These are phyloP conservation scores for Cricetomys ansorgei DNA, from an alignment of 2,113 vertebrate species.

Conservation along the genomic window DNA sequence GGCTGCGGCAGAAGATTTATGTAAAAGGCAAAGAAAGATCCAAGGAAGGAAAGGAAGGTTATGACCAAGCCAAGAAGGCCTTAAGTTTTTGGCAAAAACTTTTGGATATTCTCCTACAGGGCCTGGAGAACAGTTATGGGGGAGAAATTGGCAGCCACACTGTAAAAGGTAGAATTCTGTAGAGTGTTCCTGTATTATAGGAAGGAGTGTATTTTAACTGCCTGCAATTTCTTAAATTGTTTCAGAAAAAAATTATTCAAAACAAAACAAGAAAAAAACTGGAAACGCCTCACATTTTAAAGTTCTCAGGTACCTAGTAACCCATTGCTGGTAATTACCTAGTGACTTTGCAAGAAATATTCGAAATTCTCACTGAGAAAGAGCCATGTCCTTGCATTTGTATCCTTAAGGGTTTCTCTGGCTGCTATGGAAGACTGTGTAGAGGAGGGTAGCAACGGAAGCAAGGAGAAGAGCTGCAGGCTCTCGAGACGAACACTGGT, in stretches of 20 bases:
- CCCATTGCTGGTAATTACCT: background rate
- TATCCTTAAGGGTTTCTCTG: background rate
- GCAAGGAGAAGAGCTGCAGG: background rate
- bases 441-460: background rate
- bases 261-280: too few relatives aligned
- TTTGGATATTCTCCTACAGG: background rate
- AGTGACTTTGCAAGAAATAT: background rate
- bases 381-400: background rate
- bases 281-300: background rate
- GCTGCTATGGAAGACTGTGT: background rate
- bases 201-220: background rate
- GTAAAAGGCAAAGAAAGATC: background rate
- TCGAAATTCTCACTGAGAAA: background rate
- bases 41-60: background rate
- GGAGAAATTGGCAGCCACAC: background rate
- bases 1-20: background rate
- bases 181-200: background rate
- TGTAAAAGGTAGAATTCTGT: background rate
- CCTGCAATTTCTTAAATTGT: background rate
- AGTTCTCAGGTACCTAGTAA: background rate
- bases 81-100: background rate
- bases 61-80: background rate
- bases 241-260: background rate
- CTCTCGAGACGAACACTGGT: accelerated
- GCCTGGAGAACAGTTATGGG: background rate